Conservation (phyloP, 2,797 vertebrate species). For the Mormyrops boulengeri region DNA sequence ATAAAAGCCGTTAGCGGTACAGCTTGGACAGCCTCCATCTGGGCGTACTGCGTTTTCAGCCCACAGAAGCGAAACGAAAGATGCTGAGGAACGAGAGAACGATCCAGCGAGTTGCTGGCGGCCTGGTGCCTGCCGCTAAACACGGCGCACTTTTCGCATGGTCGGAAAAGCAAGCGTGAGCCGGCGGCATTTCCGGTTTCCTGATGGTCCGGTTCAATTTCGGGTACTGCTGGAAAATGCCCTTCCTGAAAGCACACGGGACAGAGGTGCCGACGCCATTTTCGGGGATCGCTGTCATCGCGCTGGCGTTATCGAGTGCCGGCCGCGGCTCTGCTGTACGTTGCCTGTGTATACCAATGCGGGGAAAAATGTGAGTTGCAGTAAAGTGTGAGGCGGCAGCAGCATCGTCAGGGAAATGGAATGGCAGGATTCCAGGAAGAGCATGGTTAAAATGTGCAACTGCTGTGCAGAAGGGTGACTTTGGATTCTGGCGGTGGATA, state of each 20-base stretch:
- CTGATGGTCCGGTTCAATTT: background rate
- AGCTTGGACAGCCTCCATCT: background rate
- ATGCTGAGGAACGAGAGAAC: background rate
- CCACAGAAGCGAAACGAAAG: background rate
- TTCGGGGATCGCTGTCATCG: background rate
- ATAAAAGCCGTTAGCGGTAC: background rate
- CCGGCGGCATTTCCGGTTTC: background rate
- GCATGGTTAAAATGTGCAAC: background rate
- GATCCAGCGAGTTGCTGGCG: background rate
- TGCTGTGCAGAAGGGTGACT: background rate
- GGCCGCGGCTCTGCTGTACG: background rate
- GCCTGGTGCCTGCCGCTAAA: background rate
- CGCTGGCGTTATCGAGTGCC: background rate
- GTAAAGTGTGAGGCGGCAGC: background rate
- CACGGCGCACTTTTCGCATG: background rate
- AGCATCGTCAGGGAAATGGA: background rate
- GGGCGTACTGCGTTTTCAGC: background rate
- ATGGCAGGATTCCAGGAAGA: background rate
- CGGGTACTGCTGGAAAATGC: background rate
- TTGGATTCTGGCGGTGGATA: background rate
- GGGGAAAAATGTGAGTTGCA: background rate
- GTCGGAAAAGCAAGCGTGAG: background rate
- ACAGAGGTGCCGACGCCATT: background rate
- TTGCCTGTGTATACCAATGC: background rate
- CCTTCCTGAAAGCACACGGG: background rate